phyloP scores from a whole-genome alignment of 1,140 invertebrate genomes.

The Meloidogyne chitwoodi region DNA sequence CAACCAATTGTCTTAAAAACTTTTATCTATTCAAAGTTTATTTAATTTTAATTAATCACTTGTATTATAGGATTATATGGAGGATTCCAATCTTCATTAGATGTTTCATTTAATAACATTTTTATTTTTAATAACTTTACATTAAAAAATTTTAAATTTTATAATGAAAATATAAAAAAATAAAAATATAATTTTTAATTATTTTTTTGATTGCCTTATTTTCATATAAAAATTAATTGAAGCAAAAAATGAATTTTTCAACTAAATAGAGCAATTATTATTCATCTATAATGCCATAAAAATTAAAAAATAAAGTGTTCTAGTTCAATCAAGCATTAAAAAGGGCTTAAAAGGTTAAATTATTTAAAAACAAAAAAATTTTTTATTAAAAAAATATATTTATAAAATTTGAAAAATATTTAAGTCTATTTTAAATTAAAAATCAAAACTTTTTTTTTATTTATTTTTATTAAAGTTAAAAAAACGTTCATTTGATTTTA shows the following conservation, averaged over 20 bases:
- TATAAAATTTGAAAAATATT: not conserved
- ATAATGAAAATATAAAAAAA: not conserved
- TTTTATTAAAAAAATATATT: not conserved
- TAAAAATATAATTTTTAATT: too few relatives aligned
- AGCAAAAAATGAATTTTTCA: not conserved
- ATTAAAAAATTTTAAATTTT: not conserved
- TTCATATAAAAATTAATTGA: not conserved
- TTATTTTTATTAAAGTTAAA: not conserved
- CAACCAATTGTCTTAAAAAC: constrained; percentile 74
- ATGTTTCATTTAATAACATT: not conserved
- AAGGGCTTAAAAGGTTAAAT: not conserved
- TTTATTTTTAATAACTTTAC: not conserved
- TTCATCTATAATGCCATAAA: not conserved
- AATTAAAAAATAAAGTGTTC: not conserved
- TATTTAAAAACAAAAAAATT: too few relatives aligned
- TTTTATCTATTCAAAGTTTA: not conserved
- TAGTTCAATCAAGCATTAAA: not conserved
- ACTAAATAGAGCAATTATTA: too few relatives aligned
- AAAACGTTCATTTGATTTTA: not conserved
- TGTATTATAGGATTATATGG: constrained; percentile 41
- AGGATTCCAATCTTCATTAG: constrained; percentile 40
- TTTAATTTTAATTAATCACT: constrained; percentile 4
- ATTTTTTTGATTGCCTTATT: too few relatives aligned
- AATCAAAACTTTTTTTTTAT: too few relatives aligned
- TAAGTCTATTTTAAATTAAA: not conserved